Base-by-base conservation (phyloP, 1,140 invertebrate genomes). In the Ips nitidus region DNA sequence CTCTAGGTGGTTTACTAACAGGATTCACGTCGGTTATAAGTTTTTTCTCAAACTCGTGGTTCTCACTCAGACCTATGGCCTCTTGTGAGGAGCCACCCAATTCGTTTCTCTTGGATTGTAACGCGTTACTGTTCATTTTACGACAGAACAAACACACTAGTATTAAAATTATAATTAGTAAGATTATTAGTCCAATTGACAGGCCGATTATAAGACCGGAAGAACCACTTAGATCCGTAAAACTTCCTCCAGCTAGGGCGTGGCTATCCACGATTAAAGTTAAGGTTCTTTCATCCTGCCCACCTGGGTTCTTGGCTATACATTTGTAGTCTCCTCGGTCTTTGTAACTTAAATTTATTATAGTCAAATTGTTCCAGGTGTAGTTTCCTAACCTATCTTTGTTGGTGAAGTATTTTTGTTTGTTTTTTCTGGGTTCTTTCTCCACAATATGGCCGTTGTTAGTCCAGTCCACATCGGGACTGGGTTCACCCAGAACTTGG, bases 261-360 rank as follows among this genome's bases (percentile, higher is more conserved):
- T 71, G 71, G 37, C 58, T 77, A 7, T 83, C 80, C 1, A 93
- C 84, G 4, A 83, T 78, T 36, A 95, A 79, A 0, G 87, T 88
- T 0, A 95, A 80, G 78, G 86, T 93, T 65, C 83, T 87, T 75
- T 92, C 90, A 45, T 91, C 90, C 4, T 89, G 86, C 0, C 95
- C 95, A 1, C 91, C 94, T 0, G 88, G 85, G 80, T 95, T 98
- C 64, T 89, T 90, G 0, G 93, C 94, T 3, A 91, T 84, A 75
- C 95, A 98, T n/a, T 88, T 85, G 79, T 97, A 98, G 58, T 93
- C 89, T 0, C 95, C 95, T 74, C 89, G 88, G 80, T 98, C 95
- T 4, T 89, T 86, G 22, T 83, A 82, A 4, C 84, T 83, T 0
- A 92, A 86, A 56, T 91, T 85, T 1, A 86, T 81, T 40, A 95